Conservation (phyloP, 2,888 invertebrate species). For the Drosophila pegasa region DNA sequence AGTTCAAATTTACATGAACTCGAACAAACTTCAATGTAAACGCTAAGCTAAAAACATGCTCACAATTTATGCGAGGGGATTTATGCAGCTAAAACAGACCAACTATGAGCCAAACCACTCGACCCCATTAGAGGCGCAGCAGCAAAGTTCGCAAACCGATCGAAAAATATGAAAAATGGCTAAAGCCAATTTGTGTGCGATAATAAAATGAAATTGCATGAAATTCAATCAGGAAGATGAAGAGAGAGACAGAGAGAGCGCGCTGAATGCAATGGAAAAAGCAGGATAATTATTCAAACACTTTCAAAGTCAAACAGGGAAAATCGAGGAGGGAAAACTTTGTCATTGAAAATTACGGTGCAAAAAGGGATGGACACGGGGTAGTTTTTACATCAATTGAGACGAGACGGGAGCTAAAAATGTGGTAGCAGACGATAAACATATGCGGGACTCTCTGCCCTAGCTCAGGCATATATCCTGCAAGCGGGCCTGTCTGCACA, state of each 20-base stretch:
- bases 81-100: conserved; percentile 12
- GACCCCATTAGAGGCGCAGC: conserved; percentile 5
- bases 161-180: conserved; percentile 41
- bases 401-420: conserved; percentile 39
- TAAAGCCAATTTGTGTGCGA: conserved; percentile 20
- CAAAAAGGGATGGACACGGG: conserved; percentile 51
- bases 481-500: conserved; percentile 51
- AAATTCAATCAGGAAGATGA: conserved; percentile 19
- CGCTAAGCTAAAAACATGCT: conserved; percentile 16
- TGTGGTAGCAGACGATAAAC: conserved; percentile 59
- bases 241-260: conserved; percentile 7
- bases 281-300: conserved; percentile 74
- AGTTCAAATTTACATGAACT: conserved; percentile 16
- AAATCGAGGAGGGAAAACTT: conserved; percentile 58
- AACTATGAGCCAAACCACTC: neutral
- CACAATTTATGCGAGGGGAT: conserved; percentile 42
- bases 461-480: conserved; percentile 52
- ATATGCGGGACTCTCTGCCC: conserved; percentile 67
- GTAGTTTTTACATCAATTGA: conserved; percentile 48
- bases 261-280: conserved; percentile 32
- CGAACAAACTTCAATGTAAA: conserved; percentile 14
- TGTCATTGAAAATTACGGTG: conserved; percentile 39
- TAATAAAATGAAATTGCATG: conserved; percentile 25
- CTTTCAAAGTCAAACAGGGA: conserved; percentile 63
- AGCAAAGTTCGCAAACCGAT: conserved; percentile 15